phyloP scores from a whole-genome alignment of 2,888 invertebrate species.

The Campaea margaritaria region DNA sequence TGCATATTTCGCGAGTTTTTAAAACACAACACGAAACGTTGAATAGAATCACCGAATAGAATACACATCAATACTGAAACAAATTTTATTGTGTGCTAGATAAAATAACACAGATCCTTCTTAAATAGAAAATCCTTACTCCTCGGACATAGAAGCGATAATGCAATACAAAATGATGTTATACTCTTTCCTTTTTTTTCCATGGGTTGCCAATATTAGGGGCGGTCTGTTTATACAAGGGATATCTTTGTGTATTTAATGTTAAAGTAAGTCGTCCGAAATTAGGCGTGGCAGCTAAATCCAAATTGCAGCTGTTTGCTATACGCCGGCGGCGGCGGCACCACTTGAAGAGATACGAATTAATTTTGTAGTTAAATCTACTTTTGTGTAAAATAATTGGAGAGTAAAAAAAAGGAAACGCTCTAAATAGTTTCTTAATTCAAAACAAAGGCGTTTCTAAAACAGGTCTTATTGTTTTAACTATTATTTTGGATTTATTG shows the following conservation, averaged over 20 bases:
- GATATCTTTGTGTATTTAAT: conserved; percentile 83
- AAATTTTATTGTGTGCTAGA: conserved; percentile 40
- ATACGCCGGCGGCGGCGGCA: conserved; percentile 36
- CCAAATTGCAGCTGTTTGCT: conserved; percentile 80
- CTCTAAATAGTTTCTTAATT: too few relatives aligned
- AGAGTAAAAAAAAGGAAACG: too few relatives aligned
- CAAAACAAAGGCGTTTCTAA: too few relatives aligned
- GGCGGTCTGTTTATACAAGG: conserved; percentile 81
- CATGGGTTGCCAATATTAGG: conserved; percentile 69
- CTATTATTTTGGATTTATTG: too few relatives aligned
- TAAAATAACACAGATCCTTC: conserved; percentile 59
- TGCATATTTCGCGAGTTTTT: too few relatives aligned
- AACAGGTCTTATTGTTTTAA: too few relatives aligned
- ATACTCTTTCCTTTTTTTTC: conserved; percentile 59
- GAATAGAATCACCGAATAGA: conserved; percentile 33
- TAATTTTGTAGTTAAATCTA: conserved; percentile 19
- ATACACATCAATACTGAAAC: conserved; percentile 26
- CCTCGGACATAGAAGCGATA: conserved; percentile 21
- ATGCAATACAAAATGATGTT: conserved; percentile 30
- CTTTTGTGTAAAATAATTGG: too few relatives aligned
- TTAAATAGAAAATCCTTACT: conserved; percentile 1
- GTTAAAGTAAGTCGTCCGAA: conserved; percentile 83
- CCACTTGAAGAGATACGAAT: conserved; percentile 34
- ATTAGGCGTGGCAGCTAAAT: conserved; percentile 82
- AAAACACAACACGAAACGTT: background rate